Conservation (phyloP, 2,113 vertebrate species). For the Ahaetulla prasina region DNA sequence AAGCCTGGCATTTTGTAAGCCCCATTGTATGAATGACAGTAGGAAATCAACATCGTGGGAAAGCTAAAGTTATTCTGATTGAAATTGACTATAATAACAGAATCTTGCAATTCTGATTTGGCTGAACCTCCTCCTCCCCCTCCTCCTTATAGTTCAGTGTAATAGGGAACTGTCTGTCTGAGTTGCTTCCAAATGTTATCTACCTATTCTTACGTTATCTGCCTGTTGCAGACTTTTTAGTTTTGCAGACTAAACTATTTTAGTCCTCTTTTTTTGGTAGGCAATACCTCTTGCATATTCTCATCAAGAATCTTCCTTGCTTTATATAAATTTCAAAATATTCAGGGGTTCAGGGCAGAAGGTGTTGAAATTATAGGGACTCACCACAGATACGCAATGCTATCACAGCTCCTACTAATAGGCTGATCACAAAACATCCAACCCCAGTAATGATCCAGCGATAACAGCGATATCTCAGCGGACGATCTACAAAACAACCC, state of each 20-base stretch:
- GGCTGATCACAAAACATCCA: neutral
- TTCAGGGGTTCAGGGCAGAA: neutral
- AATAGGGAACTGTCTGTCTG: neutral
- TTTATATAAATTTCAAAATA: neutral
- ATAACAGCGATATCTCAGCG: neutral
- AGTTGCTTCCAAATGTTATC: neutral
- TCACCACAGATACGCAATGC: neutral
- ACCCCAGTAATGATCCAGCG: neutral
- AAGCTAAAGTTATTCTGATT: neutral
- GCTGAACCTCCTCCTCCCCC: neutral
- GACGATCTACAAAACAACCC: neutral
- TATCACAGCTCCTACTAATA: neutral
- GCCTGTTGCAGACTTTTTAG: neutral
- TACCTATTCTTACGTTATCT: neutral
- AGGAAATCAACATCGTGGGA: neutral
- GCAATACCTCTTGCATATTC: neutral
- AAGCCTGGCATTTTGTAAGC: neutral
- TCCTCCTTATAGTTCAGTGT: neutral
- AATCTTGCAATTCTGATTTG: neutral
- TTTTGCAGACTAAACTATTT: neutral
- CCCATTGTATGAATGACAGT: neutral
- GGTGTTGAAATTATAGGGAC: neutral
- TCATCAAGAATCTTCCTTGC: neutral
- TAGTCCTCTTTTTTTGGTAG: neutral
- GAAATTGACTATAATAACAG: no score